These are phyloP conservation scores for Oxygymnocypris stewartii DNA, from an alignment of 2,113 vertebrate species.

Conservation along the genomic window DNA sequence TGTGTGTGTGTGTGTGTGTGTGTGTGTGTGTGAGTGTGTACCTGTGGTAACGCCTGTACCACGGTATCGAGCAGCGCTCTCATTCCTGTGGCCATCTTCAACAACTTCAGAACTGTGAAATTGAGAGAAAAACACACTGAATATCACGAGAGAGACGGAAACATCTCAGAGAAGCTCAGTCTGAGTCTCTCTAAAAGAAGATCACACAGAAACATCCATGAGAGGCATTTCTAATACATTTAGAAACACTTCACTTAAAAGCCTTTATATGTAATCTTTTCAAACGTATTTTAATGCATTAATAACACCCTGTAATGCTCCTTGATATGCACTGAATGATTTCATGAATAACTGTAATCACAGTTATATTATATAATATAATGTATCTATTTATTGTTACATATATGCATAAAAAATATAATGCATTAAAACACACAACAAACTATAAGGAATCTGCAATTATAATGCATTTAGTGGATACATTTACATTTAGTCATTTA, in stretches of 20 bases:
- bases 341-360: neutral
- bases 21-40: conserved; percentile 39
- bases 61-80: conserved; percentile 93
- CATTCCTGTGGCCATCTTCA: conserved; percentile 98
- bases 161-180: neutral
- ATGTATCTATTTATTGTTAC: neutral
- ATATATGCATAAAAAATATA: neutral
- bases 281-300: too few relatives aligned
- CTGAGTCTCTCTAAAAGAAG: neutral
- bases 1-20: neutral
- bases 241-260: neutral
- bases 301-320: neutral
- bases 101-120: conserved; percentile 86
- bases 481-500: too few relatives aligned
- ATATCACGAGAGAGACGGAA: neutral
- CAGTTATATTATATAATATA: neutral
- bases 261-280: neutral
- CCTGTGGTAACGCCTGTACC: conserved; percentile 96
- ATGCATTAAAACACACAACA: neutral
- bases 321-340: neutral
- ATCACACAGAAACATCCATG: neutral
- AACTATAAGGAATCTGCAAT: neutral
- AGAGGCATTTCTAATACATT: neutral
- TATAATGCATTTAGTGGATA: neutral
- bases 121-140: neutral